Percentiles rank a stretch among this genome's conserved stretches.
Evolutionary conservation across 2,113 vertebrate species (phyloP).

Genomic region (Phalacrocorax aristotelis): DNA sequence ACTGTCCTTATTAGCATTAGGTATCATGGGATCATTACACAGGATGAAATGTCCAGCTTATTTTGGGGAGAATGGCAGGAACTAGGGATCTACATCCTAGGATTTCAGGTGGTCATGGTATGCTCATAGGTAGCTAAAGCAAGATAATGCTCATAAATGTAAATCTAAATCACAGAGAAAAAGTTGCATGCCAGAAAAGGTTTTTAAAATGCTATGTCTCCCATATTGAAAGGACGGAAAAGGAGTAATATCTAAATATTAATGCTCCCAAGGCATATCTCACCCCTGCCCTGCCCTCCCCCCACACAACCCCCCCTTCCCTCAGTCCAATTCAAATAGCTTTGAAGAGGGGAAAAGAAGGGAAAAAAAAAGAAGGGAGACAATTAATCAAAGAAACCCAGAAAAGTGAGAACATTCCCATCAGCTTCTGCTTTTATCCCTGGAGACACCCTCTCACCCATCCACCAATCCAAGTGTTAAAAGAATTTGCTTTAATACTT

Average conservation of each 20-base stretch:
- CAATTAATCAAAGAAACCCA: background rate
- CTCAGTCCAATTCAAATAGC: background rate
- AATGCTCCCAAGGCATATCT: background rate
- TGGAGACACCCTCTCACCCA: background rate
- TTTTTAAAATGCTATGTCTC: background rate
- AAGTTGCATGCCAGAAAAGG: background rate
- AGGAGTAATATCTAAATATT: background rate
- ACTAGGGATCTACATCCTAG: background rate
- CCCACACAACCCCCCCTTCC: background rate
- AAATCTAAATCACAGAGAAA: background rate
- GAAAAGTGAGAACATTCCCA: background rate
- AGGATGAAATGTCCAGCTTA: background rate
- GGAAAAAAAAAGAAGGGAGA: background rate
- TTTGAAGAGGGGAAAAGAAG: background rate
- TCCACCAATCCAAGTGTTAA: slow-evolving; percentile 6
- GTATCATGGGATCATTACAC: background rate
- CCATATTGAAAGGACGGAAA: background rate
- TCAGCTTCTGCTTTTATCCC: background rate
- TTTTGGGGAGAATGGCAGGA: background rate
- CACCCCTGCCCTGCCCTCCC: background rate
- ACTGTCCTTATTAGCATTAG: background rate
- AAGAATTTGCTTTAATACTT: slow-evolving; percentile 34
- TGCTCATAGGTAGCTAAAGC: background rate
- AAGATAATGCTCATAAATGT: background rate
- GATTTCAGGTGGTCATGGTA: background rate